Evolutionary conservation across 2,888 invertebrate species (phyloP), one percentile per base, ranked within the genome.

Genomic region (Cecidostiba fungosa): DNA sequence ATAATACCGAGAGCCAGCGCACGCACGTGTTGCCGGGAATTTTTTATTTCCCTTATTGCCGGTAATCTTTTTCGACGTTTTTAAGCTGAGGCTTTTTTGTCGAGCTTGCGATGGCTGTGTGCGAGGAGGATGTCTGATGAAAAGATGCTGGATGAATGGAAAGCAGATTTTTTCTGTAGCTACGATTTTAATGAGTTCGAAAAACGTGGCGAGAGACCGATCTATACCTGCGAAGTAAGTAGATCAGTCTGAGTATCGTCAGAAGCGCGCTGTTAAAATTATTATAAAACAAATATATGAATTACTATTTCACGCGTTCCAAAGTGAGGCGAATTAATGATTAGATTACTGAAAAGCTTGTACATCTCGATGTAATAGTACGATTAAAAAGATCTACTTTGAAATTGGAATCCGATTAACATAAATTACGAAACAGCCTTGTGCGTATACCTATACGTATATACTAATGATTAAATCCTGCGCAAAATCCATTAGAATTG

Each of bases 1-100:
- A 82, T 82, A 74, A 76, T 73, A 59, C 73, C 47, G 66, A 14
- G 23, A 39, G 16, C 77, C 6, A 47, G 47, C 29, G 29, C 19
- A 32, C 50, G 79, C 79, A 54, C 70, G 54, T 78, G 78, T 69
- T 39, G 43, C 39, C 14, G 50, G 23, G 6, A 39, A 29, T 73
- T 72, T 73, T 36, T 70, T 43, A 36, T 39, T n/a, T 36, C 0
- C 3, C 32, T 50, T 39, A 36, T 72, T 72, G 36, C n/a, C 39
- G 14, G 36, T 39, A n/a, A 32, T 70, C 36, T 70, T 36, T 29
- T 36, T 26, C 36, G 70, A 19, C 70, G 54, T n/a, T 66, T 66
- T 66, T 66, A 66, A 26, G 72, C 36, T 23, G n/a, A 16, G 19
- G 12, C 23, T 32, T 72, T n/a, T 59, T 59, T 59, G n/a, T n/a